A percentile compares a stretch with the other conserved stretches of the same genome.
These are phyloP conservation scores for Spizella passerina DNA, from an alignment of 2,797 vertebrate genomes.

Conservation along the genomic window DNA sequence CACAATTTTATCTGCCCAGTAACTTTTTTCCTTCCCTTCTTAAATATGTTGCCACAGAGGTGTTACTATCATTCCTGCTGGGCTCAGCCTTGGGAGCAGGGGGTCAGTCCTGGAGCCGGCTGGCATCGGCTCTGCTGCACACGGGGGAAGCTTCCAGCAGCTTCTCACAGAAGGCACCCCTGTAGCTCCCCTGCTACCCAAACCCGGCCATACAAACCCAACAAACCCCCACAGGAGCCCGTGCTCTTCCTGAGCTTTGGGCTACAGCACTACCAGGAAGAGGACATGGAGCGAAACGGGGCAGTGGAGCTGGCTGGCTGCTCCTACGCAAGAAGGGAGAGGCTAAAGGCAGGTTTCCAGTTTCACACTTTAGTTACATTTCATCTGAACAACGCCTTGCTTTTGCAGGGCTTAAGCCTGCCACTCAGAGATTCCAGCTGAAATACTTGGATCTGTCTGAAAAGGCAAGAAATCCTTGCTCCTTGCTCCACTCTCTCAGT, in stretches of 20 bases:
- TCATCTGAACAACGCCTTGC: not conserved
- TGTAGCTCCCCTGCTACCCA: accelerated
- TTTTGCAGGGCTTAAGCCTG: not conserved
- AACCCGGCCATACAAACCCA: not conserved
- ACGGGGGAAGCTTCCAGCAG: not conserved
- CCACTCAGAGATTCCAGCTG: accelerated
- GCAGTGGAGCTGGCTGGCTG: not conserved
- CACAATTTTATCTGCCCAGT: no score
- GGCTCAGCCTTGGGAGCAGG: no score
- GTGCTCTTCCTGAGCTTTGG: not conserved
- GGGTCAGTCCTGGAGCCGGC: no score
- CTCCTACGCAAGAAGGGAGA: not conserved
- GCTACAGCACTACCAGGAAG: not conserved
- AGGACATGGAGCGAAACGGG: accelerated
- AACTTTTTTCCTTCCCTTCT: no score
- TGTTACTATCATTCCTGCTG: no score
- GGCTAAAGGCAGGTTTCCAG: not conserved
- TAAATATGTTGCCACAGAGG: no score
- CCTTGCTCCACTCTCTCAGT: not conserved
- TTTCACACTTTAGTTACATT: not conserved
- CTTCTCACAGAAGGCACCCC: not conserved
- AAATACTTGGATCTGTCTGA: not conserved
- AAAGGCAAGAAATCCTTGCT: not conserved
- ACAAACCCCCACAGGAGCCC: accelerated
- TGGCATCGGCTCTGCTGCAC: no score